These are phyloP conservation scores for Pangasius sanitwongsei DNA, from an alignment of 2,797 vertebrate species.

Conservation along the genomic window DNA sequence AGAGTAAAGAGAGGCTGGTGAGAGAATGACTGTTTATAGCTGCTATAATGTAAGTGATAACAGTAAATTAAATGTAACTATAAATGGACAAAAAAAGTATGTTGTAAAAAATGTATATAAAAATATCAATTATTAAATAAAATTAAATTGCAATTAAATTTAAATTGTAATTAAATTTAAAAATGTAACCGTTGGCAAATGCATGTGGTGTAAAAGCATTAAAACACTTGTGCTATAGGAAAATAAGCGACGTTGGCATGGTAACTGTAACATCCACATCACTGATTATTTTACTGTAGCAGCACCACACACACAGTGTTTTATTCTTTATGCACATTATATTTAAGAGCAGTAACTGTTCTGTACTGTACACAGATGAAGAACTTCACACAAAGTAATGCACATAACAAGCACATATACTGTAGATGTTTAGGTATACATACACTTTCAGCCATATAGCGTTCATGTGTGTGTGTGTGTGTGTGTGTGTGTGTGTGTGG, in stretches of 20 bases:
- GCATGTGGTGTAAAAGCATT: background rate
- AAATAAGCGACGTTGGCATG: background rate
- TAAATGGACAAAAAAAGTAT: background rate
- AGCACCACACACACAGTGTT: background rate
- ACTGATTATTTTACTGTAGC: background rate
- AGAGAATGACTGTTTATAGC: background rate
- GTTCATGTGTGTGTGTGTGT: background rate
- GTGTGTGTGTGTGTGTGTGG: background rate
- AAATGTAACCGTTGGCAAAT: background rate
- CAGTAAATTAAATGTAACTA: background rate
- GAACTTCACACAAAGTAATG: background rate
- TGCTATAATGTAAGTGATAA: background rate
- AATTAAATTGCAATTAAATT: too few relatives aligned
- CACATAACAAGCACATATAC: background rate
- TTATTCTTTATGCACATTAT: background rate
- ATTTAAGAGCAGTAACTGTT: background rate
- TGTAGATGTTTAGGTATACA: background rate
- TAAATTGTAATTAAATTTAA: background rate
- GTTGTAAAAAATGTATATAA: background rate
- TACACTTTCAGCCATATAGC: background rate
- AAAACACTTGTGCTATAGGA: conserved; percentile 47
- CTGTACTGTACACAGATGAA: background rate
- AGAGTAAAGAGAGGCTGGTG: background rate
- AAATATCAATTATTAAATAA: too few relatives aligned
- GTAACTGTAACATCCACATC: background rate